Evolutionary conservation across 2,888 invertebrate genomes (phyloP).

Genomic region (Leptodirus hochenwartii): DNA sequence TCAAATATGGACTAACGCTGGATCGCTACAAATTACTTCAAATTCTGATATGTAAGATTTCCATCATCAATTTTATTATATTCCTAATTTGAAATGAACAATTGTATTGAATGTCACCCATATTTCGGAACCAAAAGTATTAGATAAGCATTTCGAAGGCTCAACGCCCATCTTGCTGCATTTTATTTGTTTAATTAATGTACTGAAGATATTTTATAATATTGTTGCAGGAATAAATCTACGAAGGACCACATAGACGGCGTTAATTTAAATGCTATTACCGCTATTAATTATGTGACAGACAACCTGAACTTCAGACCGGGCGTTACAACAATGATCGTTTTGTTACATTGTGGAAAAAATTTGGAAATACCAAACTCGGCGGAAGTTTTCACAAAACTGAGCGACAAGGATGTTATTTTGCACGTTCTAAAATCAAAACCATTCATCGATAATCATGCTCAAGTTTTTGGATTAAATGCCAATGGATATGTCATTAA

Average conservation of each 20-base stretch:
- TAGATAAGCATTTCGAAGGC: no score
- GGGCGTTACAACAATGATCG: conserved; percentile 57
- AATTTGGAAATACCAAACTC: conserved; percentile 12
- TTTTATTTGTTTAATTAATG: no score
- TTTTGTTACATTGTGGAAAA: conserved; percentile 47
- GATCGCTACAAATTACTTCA: conserved; percentile 2
- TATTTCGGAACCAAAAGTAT: no score
- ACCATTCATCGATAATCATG: conserved; percentile 9
- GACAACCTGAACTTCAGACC: conserved; percentile 51
- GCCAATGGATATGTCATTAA: conserved; percentile 7
- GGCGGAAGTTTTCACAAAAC: conserved; percentile 13
- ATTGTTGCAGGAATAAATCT: conserved; percentile 15
- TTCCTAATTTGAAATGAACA: no score
- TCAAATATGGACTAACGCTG: conserved; percentile 12
- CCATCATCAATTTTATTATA: no score
- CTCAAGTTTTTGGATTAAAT: conserved; percentile 7
- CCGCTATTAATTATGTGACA: conserved; percentile 42
- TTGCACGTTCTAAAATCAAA: conserved; percentile 14
- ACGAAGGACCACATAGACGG: conserved; percentile 36
- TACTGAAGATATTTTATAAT: no score
- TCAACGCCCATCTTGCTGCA: no score
- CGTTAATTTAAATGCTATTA: conserved; percentile 31
- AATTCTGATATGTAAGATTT: conserved; percentile 9
- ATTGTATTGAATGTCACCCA: no score
- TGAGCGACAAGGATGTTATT: conserved; percentile 15